A percentile compares a stretch with the other conserved stretches of the same genome.
These are phyloP conservation scores for Onychorhynchus coronatus DNA, from an alignment of 2,113 vertebrate genomes.

Conservation along the genomic window DNA sequence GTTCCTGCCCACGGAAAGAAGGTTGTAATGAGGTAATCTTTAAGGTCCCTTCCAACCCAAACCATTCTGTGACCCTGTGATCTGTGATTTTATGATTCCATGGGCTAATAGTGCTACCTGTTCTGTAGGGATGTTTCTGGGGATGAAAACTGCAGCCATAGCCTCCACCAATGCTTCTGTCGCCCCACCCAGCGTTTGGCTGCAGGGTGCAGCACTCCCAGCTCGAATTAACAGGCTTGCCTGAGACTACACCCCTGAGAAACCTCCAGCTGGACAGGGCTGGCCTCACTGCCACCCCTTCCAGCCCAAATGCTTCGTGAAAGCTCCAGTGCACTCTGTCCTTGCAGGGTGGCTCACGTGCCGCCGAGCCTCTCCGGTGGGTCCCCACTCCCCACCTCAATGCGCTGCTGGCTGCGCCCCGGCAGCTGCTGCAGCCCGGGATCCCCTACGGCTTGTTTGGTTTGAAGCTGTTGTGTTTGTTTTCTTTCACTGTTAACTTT, in stretches of 20 bases:
- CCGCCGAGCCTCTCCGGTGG: fast-evolving
- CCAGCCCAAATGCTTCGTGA: fast-evolving
- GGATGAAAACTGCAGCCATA: background rate
- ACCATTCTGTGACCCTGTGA: background rate
- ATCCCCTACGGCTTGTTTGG: background rate
- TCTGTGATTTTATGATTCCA: background rate
- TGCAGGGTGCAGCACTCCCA: background rate
- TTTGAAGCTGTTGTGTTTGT: conserved; percentile 15
- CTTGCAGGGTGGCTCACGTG: fast-evolving
- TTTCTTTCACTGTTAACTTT: conserved; percentile 12
- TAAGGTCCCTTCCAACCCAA: background rate
- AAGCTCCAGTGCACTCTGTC: fast-evolving
- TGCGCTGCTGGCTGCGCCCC: background rate
- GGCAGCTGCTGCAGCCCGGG: background rate
- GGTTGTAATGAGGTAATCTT: background rate
- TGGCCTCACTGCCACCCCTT: background rate
- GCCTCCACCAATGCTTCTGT: background rate
- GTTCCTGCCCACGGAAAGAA: background rate
- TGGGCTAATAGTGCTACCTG: background rate
- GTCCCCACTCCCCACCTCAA: fast-evolving
- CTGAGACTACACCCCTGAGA: background rate
- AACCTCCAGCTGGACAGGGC: background rate
- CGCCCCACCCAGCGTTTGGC: background rate
- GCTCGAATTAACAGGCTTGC: background rate
- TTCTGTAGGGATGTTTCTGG: background rate